Conservation (phyloP, 2,113 vertebrate genomes). For the Anser brachyrhynchus region DNA sequence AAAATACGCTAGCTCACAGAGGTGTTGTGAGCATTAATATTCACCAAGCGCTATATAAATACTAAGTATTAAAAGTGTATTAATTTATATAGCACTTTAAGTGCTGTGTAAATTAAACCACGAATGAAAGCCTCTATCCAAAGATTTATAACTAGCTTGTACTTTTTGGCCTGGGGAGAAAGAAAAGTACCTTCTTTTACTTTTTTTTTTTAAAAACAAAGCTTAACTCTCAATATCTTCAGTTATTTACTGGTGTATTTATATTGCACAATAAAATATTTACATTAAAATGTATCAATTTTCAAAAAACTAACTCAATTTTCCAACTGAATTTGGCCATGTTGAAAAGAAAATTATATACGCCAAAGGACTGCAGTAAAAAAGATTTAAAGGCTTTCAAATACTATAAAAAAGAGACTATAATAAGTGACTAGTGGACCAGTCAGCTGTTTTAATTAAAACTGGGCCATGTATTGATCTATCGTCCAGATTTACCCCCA, state of each 20-base stretch:
- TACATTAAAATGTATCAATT: background rate
- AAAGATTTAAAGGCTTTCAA: constrained; percentile 29
- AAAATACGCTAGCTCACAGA: background rate
- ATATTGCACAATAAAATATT: background rate
- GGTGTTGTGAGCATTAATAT: background rate
- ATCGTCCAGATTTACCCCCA: background rate
- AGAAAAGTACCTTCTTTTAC: background rate
- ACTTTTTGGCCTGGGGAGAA: background rate
- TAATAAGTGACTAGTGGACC: background rate
- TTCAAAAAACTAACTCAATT: background rate
- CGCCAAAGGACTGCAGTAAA: constrained; percentile 1
- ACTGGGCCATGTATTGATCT: constrained; percentile 31
- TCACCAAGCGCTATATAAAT: background rate
- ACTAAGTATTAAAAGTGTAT: background rate
- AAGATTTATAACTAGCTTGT: background rate
- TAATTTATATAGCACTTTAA: background rate
- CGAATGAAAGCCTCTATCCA: background rate
- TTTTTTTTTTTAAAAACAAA: background rate
- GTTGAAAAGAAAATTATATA: background rate
- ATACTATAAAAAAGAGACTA: background rate
- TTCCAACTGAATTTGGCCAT: background rate
- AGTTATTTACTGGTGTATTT: background rate
- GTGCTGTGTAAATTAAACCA: background rate
- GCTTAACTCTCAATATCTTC: background rate
- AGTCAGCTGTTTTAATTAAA: constrained; percentile 51